A percentile compares a stretch with the other conserved stretches of the same genome.
These are phyloP conservation scores for Dorcus hopei DNA, from an alignment of 2,888 invertebrate genomes.

Conservation along the genomic window DNA sequence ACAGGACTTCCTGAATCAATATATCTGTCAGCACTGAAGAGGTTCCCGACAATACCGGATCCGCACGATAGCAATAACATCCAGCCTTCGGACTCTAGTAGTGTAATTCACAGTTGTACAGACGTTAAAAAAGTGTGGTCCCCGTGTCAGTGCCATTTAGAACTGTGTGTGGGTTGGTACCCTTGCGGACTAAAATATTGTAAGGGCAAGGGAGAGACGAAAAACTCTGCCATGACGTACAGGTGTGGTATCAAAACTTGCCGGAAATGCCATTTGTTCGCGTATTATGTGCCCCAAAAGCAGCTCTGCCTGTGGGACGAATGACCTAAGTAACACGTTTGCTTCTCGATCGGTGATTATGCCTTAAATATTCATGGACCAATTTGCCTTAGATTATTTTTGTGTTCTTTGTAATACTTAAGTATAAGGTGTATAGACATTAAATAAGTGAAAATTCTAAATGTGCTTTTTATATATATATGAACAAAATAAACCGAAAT, in stretches of 20 bases:
- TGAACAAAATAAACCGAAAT: constrained; percentile 8
- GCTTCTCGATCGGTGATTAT: constrained; percentile 10
- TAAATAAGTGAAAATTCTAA: constrained; percentile 12
- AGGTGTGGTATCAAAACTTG: constrained; percentile 96
- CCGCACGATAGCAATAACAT: constrained; percentile 30
- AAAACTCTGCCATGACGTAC: constrained; percentile 65
- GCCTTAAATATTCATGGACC: constrained; percentile 38
- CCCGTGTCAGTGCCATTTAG: constrained; percentile 81
- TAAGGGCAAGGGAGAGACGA: constrained; percentile 56
- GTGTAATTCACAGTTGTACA: constrained; percentile 54
- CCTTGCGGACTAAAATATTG: constrained; percentile 95
- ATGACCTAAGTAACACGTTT: constrained; percentile 51
- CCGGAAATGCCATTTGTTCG: constrained; percentile 83
- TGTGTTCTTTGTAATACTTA: constrained; percentile 4
- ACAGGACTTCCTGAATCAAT: constrained; percentile 70
- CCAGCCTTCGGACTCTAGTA: constrained; percentile 22
- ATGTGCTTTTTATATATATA: constrained; percentile 20
- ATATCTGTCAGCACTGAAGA: constrained; percentile 68
- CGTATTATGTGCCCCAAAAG: constrained; percentile 80
- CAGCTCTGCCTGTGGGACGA: constrained; percentile 80
- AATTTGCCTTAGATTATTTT: constrained; percentile 43
- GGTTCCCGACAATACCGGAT: constrained; percentile 58
- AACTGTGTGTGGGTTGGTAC: constrained; percentile 92
- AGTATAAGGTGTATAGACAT: constrained; percentile 7
- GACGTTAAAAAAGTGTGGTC: constrained; percentile 66